phyloP scores from a whole-genome alignment of 2,888 invertebrate genomes.

The Drosophila pegasa region DNA sequence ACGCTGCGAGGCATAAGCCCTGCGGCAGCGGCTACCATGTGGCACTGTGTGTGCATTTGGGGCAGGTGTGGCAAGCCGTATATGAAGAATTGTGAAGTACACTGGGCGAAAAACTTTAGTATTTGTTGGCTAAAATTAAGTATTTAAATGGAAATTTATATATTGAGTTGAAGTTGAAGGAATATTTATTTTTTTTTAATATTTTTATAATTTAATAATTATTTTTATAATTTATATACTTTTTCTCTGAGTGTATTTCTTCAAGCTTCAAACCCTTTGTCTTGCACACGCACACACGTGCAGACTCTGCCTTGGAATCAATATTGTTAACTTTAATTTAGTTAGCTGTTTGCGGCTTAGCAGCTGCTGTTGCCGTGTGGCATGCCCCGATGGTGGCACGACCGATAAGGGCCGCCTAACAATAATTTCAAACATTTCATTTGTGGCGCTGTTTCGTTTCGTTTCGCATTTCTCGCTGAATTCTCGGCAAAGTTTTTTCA shows the following conservation, averaged over 20 bases:
- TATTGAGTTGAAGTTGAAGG: too few species aligned
- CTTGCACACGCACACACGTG: neutral
- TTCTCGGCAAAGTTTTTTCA: constrained; percentile 10
- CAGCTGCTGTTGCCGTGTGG: constrained; percentile 28
- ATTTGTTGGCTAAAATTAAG: neutral
- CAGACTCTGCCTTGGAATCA: constrained; percentile 22
- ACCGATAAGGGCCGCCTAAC: constrained; percentile 43
- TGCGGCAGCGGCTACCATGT: constrained; percentile 25
- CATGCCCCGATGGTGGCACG: constrained; percentile 38
- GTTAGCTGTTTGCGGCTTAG: constrained; percentile 28
- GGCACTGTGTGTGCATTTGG: constrained; percentile 19
- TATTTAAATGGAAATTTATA: neutral
- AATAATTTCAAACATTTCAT: constrained; percentile 57
- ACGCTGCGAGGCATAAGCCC: constrained; percentile 19
- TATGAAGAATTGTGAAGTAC: constrained; percentile 11
- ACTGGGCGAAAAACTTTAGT: neutral
- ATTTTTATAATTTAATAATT: neutral
- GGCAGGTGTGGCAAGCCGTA: constrained; percentile 33
- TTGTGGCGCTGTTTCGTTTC: constrained; percentile 21
- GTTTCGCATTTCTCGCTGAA: constrained; percentile 29
- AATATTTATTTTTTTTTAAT: neutral
- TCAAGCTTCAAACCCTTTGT: neutral
- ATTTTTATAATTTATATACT: fast-evolving
- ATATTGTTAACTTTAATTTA: constrained; percentile 50
- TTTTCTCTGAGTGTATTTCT: constrained; percentile 1